These are phyloP conservation scores for Columbina picui DNA, from an alignment of 2,113 vertebrate species.

Conservation along the genomic window DNA sequence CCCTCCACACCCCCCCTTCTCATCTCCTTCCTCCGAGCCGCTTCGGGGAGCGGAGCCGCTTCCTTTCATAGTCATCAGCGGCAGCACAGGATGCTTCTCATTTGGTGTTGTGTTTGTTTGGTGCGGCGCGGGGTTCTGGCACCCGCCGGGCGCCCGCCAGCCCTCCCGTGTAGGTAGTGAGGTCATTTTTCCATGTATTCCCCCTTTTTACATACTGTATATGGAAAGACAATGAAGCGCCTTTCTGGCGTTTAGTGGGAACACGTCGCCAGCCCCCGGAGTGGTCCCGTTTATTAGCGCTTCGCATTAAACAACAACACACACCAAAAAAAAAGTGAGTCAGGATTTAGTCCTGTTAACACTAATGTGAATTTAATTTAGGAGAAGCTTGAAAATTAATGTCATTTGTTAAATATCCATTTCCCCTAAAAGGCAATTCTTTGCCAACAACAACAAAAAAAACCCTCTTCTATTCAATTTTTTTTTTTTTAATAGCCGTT, in stretches of 20 bases:
- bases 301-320: not conserved
- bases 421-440: constrained; percentile 66
- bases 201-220: constrained; percentile 58
- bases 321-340: constrained; percentile 4
- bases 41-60: constrained; percentile 48
- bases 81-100: constrained; percentile 69
- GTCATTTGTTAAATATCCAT: constrained; percentile 63
- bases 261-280: constrained; percentile 11
- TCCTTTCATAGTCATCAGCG: constrained; percentile 65
- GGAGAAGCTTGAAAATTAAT: constrained; percentile 62
- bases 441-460: constrained; percentile 60
- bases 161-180: constrained; percentile 70
- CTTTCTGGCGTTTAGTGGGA: constrained; percentile 4
- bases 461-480: not conserved
- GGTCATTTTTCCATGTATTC: constrained; percentile 72
- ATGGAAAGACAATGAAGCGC: constrained; percentile 60
- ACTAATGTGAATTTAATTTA: constrained; percentile 65
- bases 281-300: constrained; percentile 22
- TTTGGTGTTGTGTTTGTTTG: constrained; percentile 62
- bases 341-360: constrained; percentile 55
- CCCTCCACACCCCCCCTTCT: not conserved
- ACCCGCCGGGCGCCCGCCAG: constrained; percentile 46
- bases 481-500: constrained; percentile 37
- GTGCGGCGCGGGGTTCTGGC: constrained; percentile 40
- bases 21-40: constrained; percentile 43